Percentiles rank a stretch among this genome's conserved stretches.
Conservation (phyloP, 2,113 vertebrate genomes). For the Nerophis ophidion region DNA sequence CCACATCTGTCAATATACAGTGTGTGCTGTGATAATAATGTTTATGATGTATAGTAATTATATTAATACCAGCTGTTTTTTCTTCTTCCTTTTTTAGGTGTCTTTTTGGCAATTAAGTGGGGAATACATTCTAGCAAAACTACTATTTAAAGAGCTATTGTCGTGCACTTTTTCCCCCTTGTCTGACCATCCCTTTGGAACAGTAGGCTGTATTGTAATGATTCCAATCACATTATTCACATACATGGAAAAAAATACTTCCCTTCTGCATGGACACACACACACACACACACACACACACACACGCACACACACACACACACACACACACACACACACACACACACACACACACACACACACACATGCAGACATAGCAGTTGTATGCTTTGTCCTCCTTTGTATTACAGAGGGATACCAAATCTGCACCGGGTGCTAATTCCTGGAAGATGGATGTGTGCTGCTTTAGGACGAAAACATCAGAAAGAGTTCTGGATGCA, state of each 20-base stretch:
- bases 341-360: constrained; percentile 46
- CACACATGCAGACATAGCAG: not conserved
- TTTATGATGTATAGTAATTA: too few species aligned
- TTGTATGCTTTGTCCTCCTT: constrained; percentile 32
- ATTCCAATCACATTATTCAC: not conserved
- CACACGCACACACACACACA: constrained; percentile 32
- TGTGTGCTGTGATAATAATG: too few species aligned
- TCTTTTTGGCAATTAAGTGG: too few species aligned
- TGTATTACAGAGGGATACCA: constrained; percentile 9
- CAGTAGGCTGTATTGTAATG: too few species aligned
- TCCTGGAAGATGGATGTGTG: not conserved
- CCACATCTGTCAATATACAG: too few species aligned
- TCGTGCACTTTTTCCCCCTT: too few species aligned
- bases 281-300: constrained; percentile 1
- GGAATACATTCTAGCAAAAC: too few species aligned
- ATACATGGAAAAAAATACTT: not conserved
- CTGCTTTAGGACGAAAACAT: not conserved
- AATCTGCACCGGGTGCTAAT: not conserved
- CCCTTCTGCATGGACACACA: not conserved
- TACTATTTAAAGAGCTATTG: too few species aligned
- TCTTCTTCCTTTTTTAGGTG: too few species aligned
- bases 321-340: constrained; percentile 19
- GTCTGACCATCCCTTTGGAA: too few species aligned
- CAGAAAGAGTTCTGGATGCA: not conserved
- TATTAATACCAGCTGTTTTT: too few species aligned